Percentiles rank a stretch among this genome's conserved stretches.
Evolutionary conservation across 2,888 invertebrate species (phyloP).

Genomic region (Belgica antarctica): DNA sequence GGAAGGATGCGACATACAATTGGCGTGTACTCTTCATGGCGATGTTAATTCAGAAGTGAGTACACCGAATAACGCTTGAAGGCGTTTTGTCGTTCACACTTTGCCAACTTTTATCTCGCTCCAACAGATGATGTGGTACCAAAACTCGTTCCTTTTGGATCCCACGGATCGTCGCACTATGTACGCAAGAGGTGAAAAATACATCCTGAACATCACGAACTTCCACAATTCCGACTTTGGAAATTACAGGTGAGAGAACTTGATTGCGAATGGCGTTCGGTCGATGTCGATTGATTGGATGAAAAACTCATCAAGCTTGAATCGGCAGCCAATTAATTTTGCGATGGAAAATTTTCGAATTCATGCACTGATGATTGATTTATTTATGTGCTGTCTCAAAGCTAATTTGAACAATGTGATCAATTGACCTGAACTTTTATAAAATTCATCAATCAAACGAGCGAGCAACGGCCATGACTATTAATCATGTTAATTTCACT

Average conservation of each 20-base stretch:
- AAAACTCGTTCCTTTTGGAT: constrained; percentile 63
- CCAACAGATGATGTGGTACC: constrained; percentile 63
- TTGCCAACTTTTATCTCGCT: constrained; percentile 28
- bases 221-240: constrained; percentile 65
- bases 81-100: background rate
- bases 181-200: constrained; percentile 60
- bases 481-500: constrained; percentile 37
- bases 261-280: background rate
- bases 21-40: constrained; percentile 63
- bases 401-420: constrained; percentile 31
- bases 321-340: background rate
- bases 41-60: constrained; percentile 59
- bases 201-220: constrained; percentile 61
- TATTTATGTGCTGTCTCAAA: constrained; percentile 32
- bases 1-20: constrained; percentile 62
- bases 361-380: constrained; percentile 23
- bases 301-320: background rate
- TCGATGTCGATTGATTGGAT: background rate
- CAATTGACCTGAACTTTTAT: background rate
- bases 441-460: constrained; percentile 31
- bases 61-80: constrained; percentile 14
- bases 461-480: background rate
- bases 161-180: constrained; percentile 63
- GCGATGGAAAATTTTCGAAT: background rate
- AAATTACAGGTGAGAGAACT: constrained; percentile 57